phyloP scores from a whole-genome alignment of 2,888 invertebrate genomes.

The Pterostichus niger region DNA sequence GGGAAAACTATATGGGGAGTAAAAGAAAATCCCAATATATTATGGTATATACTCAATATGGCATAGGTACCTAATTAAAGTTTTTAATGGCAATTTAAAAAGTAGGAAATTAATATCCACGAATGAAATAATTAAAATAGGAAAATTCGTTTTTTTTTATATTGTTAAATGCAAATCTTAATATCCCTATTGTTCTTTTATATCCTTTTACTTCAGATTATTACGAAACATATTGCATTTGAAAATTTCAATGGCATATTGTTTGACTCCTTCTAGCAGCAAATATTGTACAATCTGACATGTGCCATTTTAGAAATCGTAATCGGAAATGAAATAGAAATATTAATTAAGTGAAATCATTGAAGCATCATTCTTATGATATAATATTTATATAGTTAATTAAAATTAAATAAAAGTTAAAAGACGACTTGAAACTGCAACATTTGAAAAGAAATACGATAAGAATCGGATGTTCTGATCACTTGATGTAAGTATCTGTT shows the following conservation, averaged over 20 bases:
- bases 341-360: conserved; percentile 22
- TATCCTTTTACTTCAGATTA: background rate
- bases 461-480: no score
- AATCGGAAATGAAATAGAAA: conserved; percentile 9
- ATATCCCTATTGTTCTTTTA: background rate
- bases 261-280: no score
- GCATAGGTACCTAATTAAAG: no score
- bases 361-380: conserved; percentile 13
- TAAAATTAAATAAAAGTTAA: conserved; percentile 26
- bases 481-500: no score
- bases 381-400: background rate
- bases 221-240: conserved; percentile 8
- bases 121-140: no score
- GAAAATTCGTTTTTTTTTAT: no score
- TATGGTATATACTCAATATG: no score
- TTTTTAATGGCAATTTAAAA: no score
- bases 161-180: background rate
- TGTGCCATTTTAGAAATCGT: conserved; percentile 8
- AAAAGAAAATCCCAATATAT: no score
- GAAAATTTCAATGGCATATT: background rate
- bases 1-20: no score
- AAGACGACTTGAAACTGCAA: background rate
- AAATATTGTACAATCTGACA: conserved; percentile 27
- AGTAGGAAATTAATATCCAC: no score
- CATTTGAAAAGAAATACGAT: background rate